Conservation (phyloP, 2,888 invertebrate genomes). For the Gisinianus flammeolus region DNA sequence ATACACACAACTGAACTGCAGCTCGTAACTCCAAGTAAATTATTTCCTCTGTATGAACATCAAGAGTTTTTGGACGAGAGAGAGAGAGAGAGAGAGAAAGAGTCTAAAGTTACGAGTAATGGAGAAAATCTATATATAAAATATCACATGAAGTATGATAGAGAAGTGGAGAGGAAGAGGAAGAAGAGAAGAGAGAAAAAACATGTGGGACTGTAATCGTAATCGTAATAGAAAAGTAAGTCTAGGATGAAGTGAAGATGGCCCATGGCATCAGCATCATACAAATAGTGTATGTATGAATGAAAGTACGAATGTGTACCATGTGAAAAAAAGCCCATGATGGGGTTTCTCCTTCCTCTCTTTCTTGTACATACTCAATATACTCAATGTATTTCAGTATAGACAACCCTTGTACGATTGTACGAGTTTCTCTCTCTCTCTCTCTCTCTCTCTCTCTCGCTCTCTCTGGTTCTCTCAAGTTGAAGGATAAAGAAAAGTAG, state of each 20-base stretch:
- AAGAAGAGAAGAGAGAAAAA: neutral
- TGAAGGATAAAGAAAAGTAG: slow-evolving; percentile 14
- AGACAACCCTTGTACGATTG: neutral
- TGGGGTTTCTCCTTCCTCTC: neutral
- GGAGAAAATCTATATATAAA: neutral
- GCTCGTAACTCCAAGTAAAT: neutral
- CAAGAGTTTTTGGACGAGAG: neutral
- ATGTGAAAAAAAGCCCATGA: neutral
- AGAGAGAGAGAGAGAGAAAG: neutral
- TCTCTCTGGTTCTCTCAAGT: neutral
- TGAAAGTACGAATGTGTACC: neutral
- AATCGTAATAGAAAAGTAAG: neutral
- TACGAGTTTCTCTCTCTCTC: neutral
- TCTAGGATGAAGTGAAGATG: neutral
- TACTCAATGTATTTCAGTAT: neutral
- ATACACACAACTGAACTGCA: too few relatives aligned
- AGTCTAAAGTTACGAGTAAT: neutral
- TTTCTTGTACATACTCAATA: neutral
- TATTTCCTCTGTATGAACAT: neutral
- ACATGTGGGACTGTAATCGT: neutral
- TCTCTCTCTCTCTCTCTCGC: neutral
- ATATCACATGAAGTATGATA: neutral
- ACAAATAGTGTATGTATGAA: neutral
- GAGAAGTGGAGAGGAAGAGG: neutral
- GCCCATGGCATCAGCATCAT: neutral